Evolutionary conservation across 2,797 vertebrate species (phyloP), one percentile per base, ranked within the genome.

Genomic region (Myiothlypis coronata): DNA sequence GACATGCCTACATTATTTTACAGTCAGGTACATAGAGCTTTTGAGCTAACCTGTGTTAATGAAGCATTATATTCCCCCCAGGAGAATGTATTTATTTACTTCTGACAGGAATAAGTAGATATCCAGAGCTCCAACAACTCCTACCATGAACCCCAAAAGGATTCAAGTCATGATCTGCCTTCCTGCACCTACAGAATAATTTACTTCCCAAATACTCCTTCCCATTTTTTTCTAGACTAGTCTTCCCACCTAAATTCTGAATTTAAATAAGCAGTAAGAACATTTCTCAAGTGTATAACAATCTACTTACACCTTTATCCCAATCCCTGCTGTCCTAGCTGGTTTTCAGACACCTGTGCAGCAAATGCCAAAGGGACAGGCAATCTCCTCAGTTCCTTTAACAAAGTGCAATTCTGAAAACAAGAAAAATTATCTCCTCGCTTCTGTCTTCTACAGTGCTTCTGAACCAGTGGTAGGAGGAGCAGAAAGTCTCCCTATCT

Each of bases 381-480:
- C n/a, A 87, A 27, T n/a, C 32, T 88, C 63, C 44, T 84, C 16
- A 3, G 59, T 4, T 74, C 81, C 65, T 83, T 70, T 71, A 94
- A 61, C 2, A 59, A 9, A 28, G 21, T 23, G 8, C 47, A 65
- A 6, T 32, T 65, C 57, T 61, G 81, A 84, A 95, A 89, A 87
- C 4, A 72, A n/a, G 49, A 83, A 85, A 69, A 80, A 89, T 69
- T 68, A 57, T 52, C 68, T 70, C n/a, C 65, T 76, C 2, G 21
- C 71, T 92, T 91, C 82, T 82, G 37, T 27, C 52, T 91, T 90
- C 53, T 24, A 57, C 43, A 86, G 41, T 14, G 49, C 49, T 81
- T 93, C 93, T 83, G 91, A 96, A 47, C 12, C 18, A 65, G 32
- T 83, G 57, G 87, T 92, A 75, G 96, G 93, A 96, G 94, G 87